Base-by-base conservation (phyloP, 2,113 vertebrate species). In the Alectura lathami region DNA sequence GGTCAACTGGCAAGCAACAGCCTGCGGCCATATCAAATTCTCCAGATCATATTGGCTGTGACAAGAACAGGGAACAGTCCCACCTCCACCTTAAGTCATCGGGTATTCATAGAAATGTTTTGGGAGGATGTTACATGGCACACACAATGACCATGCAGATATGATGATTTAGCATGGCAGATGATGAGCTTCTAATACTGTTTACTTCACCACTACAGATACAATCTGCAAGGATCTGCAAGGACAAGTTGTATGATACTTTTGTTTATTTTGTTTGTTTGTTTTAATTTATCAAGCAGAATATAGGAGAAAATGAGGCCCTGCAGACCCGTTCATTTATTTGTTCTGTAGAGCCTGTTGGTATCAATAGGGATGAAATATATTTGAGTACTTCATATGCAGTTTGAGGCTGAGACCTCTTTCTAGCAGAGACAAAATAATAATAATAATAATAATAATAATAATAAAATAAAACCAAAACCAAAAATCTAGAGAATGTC, bases 401-500 rank as follows among this genome's bases (percentile, higher is more conserved):
- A 90, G 74, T 18, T 72, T 77, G 53, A 84, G 54, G 68, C 47
- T 85, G 81, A 72, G 51, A 82, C 80, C 76, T 77, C 83, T 85
- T 48, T 64, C 91, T 87, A 57, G 82, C 57, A 51, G 24, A 88
- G 54, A 94, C 86, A 93, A 97, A 62, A 92, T 79, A 66, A 95
- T 42, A 59, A 45, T 45, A 45, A 45, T 43, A 43, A 45, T 45
- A 45, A 45, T 15, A 43, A 43, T 43, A 43, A 45, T 43, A 43
- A 57, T 13, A 59, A 59, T 10, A 34, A 11, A 36, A 23, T 15
- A 34, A 57, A 57, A 54, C 29, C 48, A 59, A 50, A 6, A 36
- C 29, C 11, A 47, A 27, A 10, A 36, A 53, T 54, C 51, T 9
- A 64, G 22, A 56, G 43, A 69, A 88, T 54, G 27, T 34, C 53